A percentile compares a stretch with the other conserved stretches of the same genome.
Conservation (phyloP, 2,888 invertebrate species). For the Trimorus sp. region DNA sequence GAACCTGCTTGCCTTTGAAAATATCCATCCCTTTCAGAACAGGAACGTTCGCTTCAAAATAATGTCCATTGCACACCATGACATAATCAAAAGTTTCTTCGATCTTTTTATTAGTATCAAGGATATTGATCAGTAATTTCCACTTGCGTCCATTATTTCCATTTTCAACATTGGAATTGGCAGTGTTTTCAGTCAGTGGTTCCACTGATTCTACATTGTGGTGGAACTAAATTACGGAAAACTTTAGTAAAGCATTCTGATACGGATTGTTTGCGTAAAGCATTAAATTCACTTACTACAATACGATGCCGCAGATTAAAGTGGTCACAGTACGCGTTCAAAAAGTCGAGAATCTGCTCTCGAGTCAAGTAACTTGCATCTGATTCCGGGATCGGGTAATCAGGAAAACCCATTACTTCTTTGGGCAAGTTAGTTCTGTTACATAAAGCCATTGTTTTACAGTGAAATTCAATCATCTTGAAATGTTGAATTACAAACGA, state of each 20-base stretch:
- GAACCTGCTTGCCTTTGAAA: slow-evolving; percentile 79
- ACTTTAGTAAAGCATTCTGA: neutral
- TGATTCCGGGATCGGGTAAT: slow-evolving; percentile 89
- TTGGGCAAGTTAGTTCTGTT: slow-evolving; percentile 95
- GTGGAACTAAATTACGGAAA: slow-evolving; percentile 70
- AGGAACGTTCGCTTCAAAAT: slow-evolving; percentile 82
- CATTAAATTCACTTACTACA: slow-evolving; percentile 82
- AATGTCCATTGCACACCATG: slow-evolving; percentile 83
- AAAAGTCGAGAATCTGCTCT: slow-evolving; percentile 87
- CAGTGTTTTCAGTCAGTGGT: slow-evolving; percentile 56
- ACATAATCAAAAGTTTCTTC: slow-evolving; percentile 79
- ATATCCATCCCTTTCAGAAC: slow-evolving; percentile 80
- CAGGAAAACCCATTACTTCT: slow-evolving; percentile 96
- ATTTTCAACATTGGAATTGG: neutral
- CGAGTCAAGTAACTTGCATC: slow-evolving; percentile 89
- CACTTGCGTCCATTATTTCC: slow-evolving; percentile 70
- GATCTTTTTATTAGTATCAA: slow-evolving; percentile 68
- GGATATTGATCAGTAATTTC: slow-evolving; percentile 76
- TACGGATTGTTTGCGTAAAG: slow-evolving; percentile 13
- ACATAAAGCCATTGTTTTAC: neutral
- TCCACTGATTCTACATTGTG: slow-evolving; percentile 77
- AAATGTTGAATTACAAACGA: neutral
- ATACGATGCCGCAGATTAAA: slow-evolving; percentile 86
- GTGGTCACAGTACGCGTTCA: slow-evolving; percentile 87
- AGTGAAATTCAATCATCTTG: neutral